A percentile compares a stretch with the other conserved stretches of the same genome.
phyloP scores from a whole-genome alignment of 2,888 invertebrate genomes.

The Trisateles emortualis region DNA sequence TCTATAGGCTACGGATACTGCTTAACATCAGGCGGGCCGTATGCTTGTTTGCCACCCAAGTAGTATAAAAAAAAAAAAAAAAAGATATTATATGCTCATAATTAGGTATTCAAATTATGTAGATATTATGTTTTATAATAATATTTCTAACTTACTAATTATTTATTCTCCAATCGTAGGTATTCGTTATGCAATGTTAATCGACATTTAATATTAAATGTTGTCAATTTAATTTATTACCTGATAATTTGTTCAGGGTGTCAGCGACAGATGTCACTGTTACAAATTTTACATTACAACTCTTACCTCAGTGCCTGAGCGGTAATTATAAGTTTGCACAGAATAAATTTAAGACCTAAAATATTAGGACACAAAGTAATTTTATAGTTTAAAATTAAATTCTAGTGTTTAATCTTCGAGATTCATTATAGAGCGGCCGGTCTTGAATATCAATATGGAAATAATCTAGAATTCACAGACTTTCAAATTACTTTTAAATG shows the following conservation, averaged over 20 bases:
- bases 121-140: too few relatives aligned
- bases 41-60: too few relatives aligned
- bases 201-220: conserved; percentile 8
- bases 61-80: too few relatives aligned
- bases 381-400: conserved; percentile 10
- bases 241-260: conserved; percentile 27
- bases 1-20: too few relatives aligned
- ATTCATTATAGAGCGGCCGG: conserved; percentile 13
- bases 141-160: not conserved
- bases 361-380: conserved; percentile 22
- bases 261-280: conserved; percentile 29
- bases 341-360: conserved; percentile 23
- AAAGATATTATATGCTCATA: too few relatives aligned
- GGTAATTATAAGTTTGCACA: conserved; percentile 31
- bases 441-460: conserved; percentile 23
- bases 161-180: not conserved
- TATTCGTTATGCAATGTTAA: conserved; percentile 1
- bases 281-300: conserved; percentile 25
- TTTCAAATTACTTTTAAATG: too few relatives aligned
- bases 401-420: conserved; percentile 12
- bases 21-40: too few relatives aligned
- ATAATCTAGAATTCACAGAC: not conserved
- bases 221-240: conserved; percentile 28
- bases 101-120: too few relatives aligned
- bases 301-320: conserved; percentile 15